Evolutionary conservation across 2,888 invertebrate genomes (phyloP), one percentile per base, ranked within the genome.

Genomic region (Graphium colonna): DNA sequence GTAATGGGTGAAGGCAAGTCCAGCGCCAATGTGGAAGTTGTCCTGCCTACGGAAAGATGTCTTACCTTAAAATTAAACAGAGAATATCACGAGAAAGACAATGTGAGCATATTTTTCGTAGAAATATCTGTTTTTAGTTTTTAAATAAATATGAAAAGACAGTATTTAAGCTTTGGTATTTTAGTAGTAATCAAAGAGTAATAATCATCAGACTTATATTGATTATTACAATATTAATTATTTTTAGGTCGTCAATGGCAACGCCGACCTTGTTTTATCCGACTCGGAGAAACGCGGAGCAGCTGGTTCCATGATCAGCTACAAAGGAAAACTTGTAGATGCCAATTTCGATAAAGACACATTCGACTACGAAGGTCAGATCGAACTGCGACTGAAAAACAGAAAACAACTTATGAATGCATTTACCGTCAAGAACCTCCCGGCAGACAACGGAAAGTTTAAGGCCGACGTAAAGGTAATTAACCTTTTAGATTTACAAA

Each of bases 41-140:
- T 86, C 0, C 69, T 91, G 36, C 90, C 91, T 1, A 82, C 79
- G 7, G 84, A 87, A 42, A 69, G 90, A 1, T 77, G 78, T 42
- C 68, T 91, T 1, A 77, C 69, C 41, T 60, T 88, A 12, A 87
- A 85, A 55, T 55, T 81, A 3, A 70, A 89, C 62, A 73, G 84
- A 0, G 82, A 86, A 0, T 5, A 81, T 5, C 60, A 57, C 0
- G 47, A 62, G 0, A 75, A 71, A 28, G 65, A 79, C 33, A 71
- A 75, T 46, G 86, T 85, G 59, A 75, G 82, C 75, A 31, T 44
- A 1, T 18, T 5, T 15, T n/a, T n/a, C n/a, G n/a, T n/a, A n/a
- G n/a, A n/a, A n/a, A n/a, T n/a, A n/a, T n/a, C n/a, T n/a, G n/a
- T n/a, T n/a, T n/a, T n/a, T n/a, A n/a, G n/a, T n/a, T n/a, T n/a